phyloP scores from a whole-genome alignment of 2,888 invertebrate species.

The Drosophila nr. perissopoda region DNA sequence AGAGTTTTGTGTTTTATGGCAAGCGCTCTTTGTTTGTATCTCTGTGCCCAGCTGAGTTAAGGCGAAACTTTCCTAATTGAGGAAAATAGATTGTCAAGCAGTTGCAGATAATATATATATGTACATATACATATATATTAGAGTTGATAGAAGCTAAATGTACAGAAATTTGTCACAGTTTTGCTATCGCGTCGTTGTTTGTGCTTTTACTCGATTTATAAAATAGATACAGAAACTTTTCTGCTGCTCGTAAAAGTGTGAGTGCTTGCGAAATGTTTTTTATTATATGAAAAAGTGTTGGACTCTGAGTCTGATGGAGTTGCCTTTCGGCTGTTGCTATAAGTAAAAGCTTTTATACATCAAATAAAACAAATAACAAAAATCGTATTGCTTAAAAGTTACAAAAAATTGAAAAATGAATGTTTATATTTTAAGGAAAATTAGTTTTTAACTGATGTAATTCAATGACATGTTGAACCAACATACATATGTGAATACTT shows the following conservation, averaged over 20 bases:
- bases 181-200: slow-evolving; percentile 4
- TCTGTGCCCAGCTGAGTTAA: slow-evolving; percentile 32
- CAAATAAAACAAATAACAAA: not conserved
- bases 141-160: slow-evolving; percentile 18
- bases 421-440: not conserved
- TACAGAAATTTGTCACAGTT: slow-evolving; percentile 26
- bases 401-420: not conserved
- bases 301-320: no score
- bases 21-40: slow-evolving; percentile 32
- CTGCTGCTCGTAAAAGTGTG: slow-evolving; percentile 10
- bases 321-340: not conserved
- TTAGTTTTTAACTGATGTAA: not conserved
- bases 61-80: slow-evolving; percentile 73
- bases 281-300: slow-evolving; percentile 1
- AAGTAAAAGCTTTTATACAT: slow-evolving; percentile 4
- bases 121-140: not conserved
- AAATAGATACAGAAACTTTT: slow-evolving; percentile 29
- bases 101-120: slow-evolving; percentile 11
- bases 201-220: slow-evolving; percentile 5
- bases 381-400: not conserved
- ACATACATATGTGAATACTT: slow-evolving; percentile 14
- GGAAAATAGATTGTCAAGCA: slow-evolving; percentile 54
- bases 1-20: slow-evolving; percentile 5
- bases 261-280: slow-evolving; percentile 18
- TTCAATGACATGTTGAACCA: slow-evolving; percentile 3